Evolutionary conservation across 2,888 invertebrate genomes (phyloP), one percentile per base, ranked within the genome.

Genomic region (Theodoxus fluviatilis): DNA sequence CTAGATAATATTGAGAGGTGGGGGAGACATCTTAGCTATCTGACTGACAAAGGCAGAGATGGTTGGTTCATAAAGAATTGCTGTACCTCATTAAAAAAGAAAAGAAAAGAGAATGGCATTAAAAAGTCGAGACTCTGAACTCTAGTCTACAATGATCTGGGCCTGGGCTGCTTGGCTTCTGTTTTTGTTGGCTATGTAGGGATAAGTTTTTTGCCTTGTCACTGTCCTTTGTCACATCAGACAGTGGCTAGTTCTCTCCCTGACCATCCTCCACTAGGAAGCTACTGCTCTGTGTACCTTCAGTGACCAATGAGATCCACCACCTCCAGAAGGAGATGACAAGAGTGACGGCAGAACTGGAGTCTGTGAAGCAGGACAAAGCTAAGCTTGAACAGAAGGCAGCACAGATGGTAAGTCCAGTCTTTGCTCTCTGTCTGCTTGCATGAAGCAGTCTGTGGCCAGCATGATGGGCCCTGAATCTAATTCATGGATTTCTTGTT

Each of bases 221-320:
- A 33, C 31, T 18, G 12, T 9, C 43, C 15, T 12, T 18, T 12
- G 18, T 9, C 43, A 43, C 43, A 43, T 12, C 12, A 12, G 18
- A 12, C 43, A 43, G 43, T 18, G 43, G 18, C 43, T 43, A 43
- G 18, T 43, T 9, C 9, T 18, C 43, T 9, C 15, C 12, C 15
- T 9, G 43, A 49, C 47, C 1, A n/a, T 1, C 1, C 22, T 65
- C 6, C 7, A 18, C n/a, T 65, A 12, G n/a, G n/a, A 22, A 37
- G n/a, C 25, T 28, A 37, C 43, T 12, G 18, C 9, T 43, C 15
- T 55, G 12, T n/a, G 4, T 65, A 69, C 12, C 72, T 71, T 22
- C 77, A 87, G 87, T 87, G 74, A 82, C 85, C 12, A 84, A 86
- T 15, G 88, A 89, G 72, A 84, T 88, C 6, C 81, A 87, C 22